Percentiles rank a stretch among this genome's conserved stretches.
These are phyloP conservation scores for Xanthorhoe designata DNA, from an alignment of 2,888 invertebrate genomes.

Conservation along the genomic window DNA sequence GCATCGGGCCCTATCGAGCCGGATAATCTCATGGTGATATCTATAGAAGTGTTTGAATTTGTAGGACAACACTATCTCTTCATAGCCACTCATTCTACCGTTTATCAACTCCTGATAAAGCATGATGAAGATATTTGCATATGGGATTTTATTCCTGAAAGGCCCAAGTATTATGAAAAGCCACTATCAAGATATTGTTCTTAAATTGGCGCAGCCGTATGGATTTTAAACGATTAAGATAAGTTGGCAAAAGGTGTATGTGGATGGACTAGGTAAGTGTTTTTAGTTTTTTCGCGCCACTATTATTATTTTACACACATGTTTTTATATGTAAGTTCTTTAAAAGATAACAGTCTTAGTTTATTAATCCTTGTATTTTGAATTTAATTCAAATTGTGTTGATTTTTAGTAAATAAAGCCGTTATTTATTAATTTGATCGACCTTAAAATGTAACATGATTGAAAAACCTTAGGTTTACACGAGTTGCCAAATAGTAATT, in stretches of 20 bases:
- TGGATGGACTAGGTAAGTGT: too few species aligned
- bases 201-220: neutral
- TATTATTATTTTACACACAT: too few species aligned
- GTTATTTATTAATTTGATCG: too few species aligned
- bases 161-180: neutral
- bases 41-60: constrained; percentile 45
- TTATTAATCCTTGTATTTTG: too few species aligned
- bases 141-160: constrained; percentile 16
- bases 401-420: too few species aligned
- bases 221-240: neutral
- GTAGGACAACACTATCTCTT: constrained; percentile 37
- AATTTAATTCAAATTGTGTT: too few species aligned
- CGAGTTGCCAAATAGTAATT: neutral
- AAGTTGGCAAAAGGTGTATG: neutral
- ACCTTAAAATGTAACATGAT: too few species aligned
- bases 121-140: constrained; percentile 24
- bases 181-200: constrained; percentile 1
- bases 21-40: constrained; percentile 28
- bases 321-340: too few species aligned
- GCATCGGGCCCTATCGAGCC: constrained; percentile 17
- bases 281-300: too few species aligned
- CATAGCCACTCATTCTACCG: constrained; percentile 32
- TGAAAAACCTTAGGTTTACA: too few species aligned
- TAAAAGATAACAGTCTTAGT: too few species aligned
- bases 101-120: constrained; percentile 41